Conservation (phyloP, 1,140 invertebrate species). For the Drosophila chauvacae region DNA sequence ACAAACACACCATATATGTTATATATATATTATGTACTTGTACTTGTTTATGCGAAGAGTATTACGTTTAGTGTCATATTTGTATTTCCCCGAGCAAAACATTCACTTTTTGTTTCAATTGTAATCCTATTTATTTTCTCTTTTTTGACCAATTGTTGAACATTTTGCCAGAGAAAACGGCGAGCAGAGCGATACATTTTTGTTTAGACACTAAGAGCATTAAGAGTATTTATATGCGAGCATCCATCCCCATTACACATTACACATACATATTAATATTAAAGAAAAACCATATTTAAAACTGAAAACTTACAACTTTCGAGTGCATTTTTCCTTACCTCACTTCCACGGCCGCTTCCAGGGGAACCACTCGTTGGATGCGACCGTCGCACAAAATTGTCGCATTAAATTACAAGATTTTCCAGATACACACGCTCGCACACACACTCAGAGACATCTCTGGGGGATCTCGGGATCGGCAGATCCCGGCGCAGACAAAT, state of each 20-base stretch:
- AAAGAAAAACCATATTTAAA: slow-evolving; percentile 77
- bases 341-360: neutral
- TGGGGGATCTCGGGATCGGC: slow-evolving; percentile 17
- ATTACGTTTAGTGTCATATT: slow-evolving; percentile 84
- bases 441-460: slow-evolving; percentile 1
- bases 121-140: slow-evolving; percentile 50
- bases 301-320: slow-evolving; percentile 26
- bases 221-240: slow-evolving; percentile 71
- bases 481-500: slow-evolving; percentile 60
- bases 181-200: slow-evolving; percentile 39
- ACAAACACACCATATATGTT: slow-evolving; percentile 46
- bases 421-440: slow-evolving; percentile 39
- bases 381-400: slow-evolving; percentile 68
- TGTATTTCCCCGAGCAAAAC: slow-evolving; percentile 55
- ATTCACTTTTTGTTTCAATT: slow-evolving; percentile 45
- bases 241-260: slow-evolving; percentile 37
- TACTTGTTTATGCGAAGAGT: slow-evolving; percentile 70
- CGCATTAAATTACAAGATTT: slow-evolving; percentile 80
- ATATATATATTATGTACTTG: slow-evolving; percentile 56
- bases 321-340: slow-evolving; percentile 28
- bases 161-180: slow-evolving; percentile 9
- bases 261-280: slow-evolving; percentile 64
- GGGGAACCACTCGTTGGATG: slow-evolving; percentile 3
- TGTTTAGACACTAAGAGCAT: slow-evolving; percentile 65
- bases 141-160: slow-evolving; percentile 21